Evolutionary conservation across 2,113 vertebrate genomes (phyloP).

Genomic region (Ictidomys tridecemlineatus): DNA sequence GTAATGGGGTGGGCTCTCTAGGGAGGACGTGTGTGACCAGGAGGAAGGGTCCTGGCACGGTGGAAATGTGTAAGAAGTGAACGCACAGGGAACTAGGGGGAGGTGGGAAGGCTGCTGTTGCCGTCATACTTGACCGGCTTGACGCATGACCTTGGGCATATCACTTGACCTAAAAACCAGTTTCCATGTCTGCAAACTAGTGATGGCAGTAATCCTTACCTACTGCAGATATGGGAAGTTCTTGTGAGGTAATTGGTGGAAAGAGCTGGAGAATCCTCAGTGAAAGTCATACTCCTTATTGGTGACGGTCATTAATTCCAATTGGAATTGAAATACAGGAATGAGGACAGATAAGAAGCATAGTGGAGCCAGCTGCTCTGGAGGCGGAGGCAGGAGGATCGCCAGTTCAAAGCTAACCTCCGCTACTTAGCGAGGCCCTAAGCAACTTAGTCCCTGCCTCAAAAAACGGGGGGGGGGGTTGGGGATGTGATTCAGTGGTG

Average conservation of each 20-base stretch:
- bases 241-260: neutral
- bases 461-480: too few species aligned
- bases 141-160: neutral
- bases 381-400: too few species aligned
- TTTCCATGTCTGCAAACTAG: neutral
- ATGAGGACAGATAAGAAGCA: neutral
- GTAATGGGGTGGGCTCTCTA: neutral
- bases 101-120: neutral
- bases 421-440: too few species aligned
- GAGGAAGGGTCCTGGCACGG: neutral
- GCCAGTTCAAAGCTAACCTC: too few species aligned
- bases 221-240: neutral
- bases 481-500: too few species aligned
- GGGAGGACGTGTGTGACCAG: neutral
- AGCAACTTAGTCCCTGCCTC: too few species aligned
- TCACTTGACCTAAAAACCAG: neutral
- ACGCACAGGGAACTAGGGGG: neutral
- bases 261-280: neutral
- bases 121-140: neutral
- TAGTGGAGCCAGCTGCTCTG: too few species aligned
- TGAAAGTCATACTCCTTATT: conserved; percentile 10
- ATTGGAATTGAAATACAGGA: neutral
- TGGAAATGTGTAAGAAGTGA: neutral
- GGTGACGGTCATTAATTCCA: neutral
- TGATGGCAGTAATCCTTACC: neutral